Conservation (phyloP, 2,888 invertebrate genomes). For the Nymphalis urticae region DNA sequence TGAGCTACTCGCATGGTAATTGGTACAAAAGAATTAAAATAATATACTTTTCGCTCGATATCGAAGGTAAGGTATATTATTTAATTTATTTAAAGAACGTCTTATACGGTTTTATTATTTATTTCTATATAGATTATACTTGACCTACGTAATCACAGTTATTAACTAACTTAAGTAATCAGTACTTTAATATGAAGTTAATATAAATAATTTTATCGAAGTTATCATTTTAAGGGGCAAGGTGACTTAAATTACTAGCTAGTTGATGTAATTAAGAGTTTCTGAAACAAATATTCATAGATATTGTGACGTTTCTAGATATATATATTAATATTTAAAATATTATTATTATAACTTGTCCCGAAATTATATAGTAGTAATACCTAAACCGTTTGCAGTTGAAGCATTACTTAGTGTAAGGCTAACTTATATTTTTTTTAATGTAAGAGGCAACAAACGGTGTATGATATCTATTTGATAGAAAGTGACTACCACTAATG, state of each 20-base stretch:
- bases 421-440: too few species aligned
- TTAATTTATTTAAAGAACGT: too few species aligned
- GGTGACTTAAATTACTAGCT: constrained; percentile 6
- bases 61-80: too few species aligned
- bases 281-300: background rate
- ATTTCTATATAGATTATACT: background rate
- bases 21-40: too few species aligned
- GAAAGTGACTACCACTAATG: too few species aligned
- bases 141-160: background rate
- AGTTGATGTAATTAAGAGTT: background rate
- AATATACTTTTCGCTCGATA: too few species aligned
- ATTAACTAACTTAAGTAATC: background rate
- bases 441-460: too few species aligned
- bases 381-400: background rate
- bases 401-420: too few species aligned
- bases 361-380: background rate
- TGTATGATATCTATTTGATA: too few species aligned
- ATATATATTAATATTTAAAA: background rate
- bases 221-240: background rate
- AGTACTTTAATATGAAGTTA: background rate
- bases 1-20: too few species aligned
- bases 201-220: constrained; percentile 2
- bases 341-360: background rate
- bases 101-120: too few species aligned
- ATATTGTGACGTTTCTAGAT: background rate